Evolutionary conservation across 2,888 invertebrate species (phyloP), one percentile per base, ranked within the genome.

Genomic region (Scotopteryx bipunctaria): DNA sequence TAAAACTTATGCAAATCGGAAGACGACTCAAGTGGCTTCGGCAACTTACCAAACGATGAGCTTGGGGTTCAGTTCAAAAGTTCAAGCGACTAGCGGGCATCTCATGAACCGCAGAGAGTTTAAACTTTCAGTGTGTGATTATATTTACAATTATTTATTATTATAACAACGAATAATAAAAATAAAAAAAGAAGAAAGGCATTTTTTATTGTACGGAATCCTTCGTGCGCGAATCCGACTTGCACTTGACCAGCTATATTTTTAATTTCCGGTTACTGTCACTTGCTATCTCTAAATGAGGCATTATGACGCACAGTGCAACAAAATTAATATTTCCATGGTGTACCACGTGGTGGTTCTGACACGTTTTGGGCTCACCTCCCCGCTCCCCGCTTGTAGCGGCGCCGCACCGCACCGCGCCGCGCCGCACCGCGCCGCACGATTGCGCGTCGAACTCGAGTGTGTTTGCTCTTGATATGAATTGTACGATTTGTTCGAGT

Each of bases 1-100:
- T 84, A 83, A 84, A 84, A 83, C 79, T 84, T 84, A 82, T 80
- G 82, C 75, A 78, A 77, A 80, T 80, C 74, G 66, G 68, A 68
- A 69, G 71, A 67, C 60, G 65, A 71, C 66, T 76, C 71, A 69
- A 78, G 76, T 69, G 73, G 68, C 69, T 68, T 68, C 73, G 71
- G 67, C 70, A 64, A 69, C 69, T 74, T 67, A 68, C 66, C 67
- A 63, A 70, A 69, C 64, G 64, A 61, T 63, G 40, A 63, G 66
- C 62, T 23, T 17, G 19, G 19, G 29, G 5, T n/a, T 46, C 4
- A 55, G 53, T 6, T 8, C 27, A 14, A n/a, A n/a, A 63, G 48
- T n/a, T 37, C 0, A 14, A 42, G 57, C 44, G 57, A 1, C 1
- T 9, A 37, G 37, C 40, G 37, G 21, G 9, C n/a, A 3, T n/a